A percentile compares a stretch with the other conserved stretches of the same genome.
Conservation (phyloP, 2,888 invertebrate species). For the Zaprionus lineosus region DNA sequence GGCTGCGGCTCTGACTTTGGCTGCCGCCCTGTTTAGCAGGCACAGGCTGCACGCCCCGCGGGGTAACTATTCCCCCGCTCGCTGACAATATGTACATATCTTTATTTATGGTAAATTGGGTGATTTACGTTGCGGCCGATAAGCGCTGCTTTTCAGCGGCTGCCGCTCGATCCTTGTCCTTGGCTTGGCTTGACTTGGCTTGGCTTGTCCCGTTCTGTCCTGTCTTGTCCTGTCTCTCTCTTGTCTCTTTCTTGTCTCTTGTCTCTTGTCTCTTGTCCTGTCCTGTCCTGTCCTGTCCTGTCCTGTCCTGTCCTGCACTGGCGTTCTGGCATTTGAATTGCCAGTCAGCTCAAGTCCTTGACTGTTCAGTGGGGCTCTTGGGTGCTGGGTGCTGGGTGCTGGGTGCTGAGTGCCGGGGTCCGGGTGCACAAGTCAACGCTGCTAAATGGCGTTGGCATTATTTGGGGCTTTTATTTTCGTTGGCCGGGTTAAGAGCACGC, state of each 20-base stretch:
- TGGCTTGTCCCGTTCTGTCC: neutral
- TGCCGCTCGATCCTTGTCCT: constrained; percentile 29
- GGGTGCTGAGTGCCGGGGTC: too few species aligned
- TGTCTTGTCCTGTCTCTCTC: too few species aligned
- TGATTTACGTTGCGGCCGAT: constrained; percentile 79
- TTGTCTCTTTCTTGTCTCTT: too few species aligned
- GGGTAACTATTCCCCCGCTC: too few species aligned
- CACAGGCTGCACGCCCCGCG: neutral
- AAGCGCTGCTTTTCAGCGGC: constrained; percentile 76
- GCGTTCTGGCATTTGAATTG: constrained; percentile 64
- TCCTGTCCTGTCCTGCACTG: constrained; percentile 21
- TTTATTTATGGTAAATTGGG: constrained; percentile 79
- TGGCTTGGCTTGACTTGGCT: constrained; percentile 1
- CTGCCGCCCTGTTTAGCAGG: neutral
- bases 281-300: too few species aligned
- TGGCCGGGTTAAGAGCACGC: constrained; percentile 56
- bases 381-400: constrained; percentile 38
- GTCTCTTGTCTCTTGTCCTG: constrained; percentile 29
- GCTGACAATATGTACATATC: constrained; percentile 76
- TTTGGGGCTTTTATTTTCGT: constrained; percentile 62
- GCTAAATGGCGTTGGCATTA: constrained; percentile 63
- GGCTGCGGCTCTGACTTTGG: constrained; percentile 24
- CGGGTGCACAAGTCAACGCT: constrained; percentile 56
- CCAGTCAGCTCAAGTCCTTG: constrained; percentile 62
- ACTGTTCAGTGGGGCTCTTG: too few species aligned